Base-by-base conservation (phyloP, 2,797 vertebrate genomes). In the Myoxocephalus aenaeus region DNA sequence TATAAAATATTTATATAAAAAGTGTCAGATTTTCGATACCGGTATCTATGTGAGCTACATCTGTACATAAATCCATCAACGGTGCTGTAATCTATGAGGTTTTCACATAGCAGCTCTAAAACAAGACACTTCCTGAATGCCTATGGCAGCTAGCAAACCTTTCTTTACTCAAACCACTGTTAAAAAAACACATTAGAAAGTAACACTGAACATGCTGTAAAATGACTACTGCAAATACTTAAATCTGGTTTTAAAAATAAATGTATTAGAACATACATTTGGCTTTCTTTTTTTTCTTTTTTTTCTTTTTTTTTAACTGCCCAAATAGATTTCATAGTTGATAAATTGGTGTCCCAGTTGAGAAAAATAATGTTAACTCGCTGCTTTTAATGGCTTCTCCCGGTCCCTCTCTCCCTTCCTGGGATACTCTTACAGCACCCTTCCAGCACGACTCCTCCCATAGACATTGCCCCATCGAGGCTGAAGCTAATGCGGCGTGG, bases 401-500 rank as follows among this genome's bases (percentile, higher is more conserved):
- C 0, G 7, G 40, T 42, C 40, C 40, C 40, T 44, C 46, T 46
- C 12, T 22, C 14, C 6, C 22, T 48, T 4, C 29, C 36, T 18
- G 18, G 44, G 25, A 1, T n/a, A 15, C 12, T 4, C 69, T 12
- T 42, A 14, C 89, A 99, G 97, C 97, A 95, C 84, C 96, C 97
- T 84, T 97, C 96, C 92, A 99, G 97, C 95, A 97, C 95, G 88
- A 99, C 98, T 83, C 98, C 98, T 92, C 97, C 98, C 50, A 97
- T 99, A 61, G 98, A 99, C 95, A 98, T 99, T 75, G 97, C 94
- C 84, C 97, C 97, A 25, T 97, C 97, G 10, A 96, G 98, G 86
- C 94, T 99, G n/a, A 99, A 98, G 92, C 93, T 99, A 94, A 98
- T 98, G 95, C 97, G 98, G 11, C 97, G 97, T 10, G 96, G 96